These are phyloP conservation scores for Amblyornis subalaris DNA, from an alignment of 2,113 vertebrate species.

Conservation along the genomic window DNA sequence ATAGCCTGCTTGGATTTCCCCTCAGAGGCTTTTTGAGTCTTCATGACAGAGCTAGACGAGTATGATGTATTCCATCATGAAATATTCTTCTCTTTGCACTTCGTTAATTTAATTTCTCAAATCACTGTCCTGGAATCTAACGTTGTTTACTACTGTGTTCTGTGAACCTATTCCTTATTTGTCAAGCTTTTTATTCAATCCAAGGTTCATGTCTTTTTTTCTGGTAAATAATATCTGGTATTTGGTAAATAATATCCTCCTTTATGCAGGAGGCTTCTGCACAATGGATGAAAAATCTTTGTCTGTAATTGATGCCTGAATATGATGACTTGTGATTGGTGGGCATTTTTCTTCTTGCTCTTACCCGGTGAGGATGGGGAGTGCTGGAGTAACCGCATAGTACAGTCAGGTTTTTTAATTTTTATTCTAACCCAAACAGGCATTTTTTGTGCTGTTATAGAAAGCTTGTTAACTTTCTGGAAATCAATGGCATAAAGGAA, in stretches of 20 bases:
- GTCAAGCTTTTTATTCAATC: not conserved
- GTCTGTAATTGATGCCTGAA: not conserved
- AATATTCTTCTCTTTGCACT: not conserved
- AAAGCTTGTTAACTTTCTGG: not conserved
- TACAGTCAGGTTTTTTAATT: fast-evolving
- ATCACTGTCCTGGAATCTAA: not conserved
- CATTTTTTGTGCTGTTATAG: not conserved
- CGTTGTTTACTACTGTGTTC: not conserved
- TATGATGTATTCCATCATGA: not conserved
- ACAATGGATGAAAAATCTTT: not conserved
- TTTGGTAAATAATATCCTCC: not conserved
- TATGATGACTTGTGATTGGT: not conserved
- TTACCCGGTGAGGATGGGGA: not conserved
- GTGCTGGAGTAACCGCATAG: not conserved
- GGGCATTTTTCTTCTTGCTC: not conserved
- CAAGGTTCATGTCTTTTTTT: not conserved
- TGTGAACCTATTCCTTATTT: not conserved
- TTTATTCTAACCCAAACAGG: not conserved
- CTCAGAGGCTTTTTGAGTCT: not conserved
- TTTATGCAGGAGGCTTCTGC: not conserved
- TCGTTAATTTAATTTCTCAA: not conserved
- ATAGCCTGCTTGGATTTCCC: not conserved
- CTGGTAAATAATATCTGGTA: not conserved
- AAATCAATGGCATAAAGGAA: not conserved
- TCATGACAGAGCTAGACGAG: not conserved